Conservation (phyloP, 1,140 invertebrate species). For the Meloidogyne hapla region DNA sequence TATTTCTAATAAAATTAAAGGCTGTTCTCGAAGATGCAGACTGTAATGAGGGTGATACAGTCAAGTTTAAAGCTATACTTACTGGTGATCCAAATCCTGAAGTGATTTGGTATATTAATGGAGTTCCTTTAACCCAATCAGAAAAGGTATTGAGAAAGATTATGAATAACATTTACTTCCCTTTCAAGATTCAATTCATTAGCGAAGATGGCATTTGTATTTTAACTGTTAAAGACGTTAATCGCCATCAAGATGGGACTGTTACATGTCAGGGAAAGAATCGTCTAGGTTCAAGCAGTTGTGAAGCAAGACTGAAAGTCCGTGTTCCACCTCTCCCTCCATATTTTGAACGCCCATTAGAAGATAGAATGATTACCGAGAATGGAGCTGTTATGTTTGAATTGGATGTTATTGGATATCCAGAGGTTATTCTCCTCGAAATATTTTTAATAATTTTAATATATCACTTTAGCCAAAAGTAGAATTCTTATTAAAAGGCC, state of each 20-base stretch:
- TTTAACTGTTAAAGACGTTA: conserved; percentile 62
- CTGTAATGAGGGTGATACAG: conserved; percentile 63
- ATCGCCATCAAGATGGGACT: conserved; percentile 61
- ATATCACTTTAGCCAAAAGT: conserved; percentile 29
- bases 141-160: conserved; percentile 45
- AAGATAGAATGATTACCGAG: conserved; percentile 57
- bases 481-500: conserved; percentile 47
- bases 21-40: conserved; percentile 62
- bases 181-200: conserved; percentile 50
- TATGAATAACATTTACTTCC: background rate
- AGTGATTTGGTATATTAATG: conserved; percentile 61
- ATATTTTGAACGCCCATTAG: conserved; percentile 56
- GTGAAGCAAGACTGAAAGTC: conserved; percentile 57
- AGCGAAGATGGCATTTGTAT: conserved; percentile 63
- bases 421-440: conserved; percentile 51
- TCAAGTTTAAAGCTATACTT: conserved; percentile 66
- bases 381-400: conserved; percentile 57
- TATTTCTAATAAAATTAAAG: conserved; percentile 30
- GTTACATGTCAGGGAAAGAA: conserved; percentile 62
- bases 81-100: conserved; percentile 83
- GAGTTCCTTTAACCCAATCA: conserved; percentile 66
- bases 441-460: conserved; percentile 40
- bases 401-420: conserved; percentile 64
- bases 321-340: conserved; percentile 57
- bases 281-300: conserved; percentile 50